These are phyloP conservation scores for Pocota personata DNA, from an alignment of 2,888 invertebrate species.

Conservation along the genomic window DNA sequence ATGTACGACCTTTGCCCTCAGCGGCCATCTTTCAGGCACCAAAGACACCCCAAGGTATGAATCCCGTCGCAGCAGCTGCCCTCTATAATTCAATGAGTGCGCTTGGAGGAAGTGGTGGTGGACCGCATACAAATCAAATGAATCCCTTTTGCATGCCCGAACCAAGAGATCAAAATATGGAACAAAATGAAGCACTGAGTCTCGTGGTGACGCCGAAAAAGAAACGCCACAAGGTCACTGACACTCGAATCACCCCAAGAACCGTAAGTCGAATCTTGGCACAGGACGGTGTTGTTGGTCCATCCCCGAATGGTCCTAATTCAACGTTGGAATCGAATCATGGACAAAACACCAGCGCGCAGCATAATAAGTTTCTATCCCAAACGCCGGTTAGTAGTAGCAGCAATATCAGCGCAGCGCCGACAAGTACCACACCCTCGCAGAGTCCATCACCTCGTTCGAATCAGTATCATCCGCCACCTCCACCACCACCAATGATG, in stretches of 20 bases:
- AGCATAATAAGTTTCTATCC: slow-evolving; percentile 52
- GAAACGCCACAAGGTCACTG: slow-evolving; percentile 98
- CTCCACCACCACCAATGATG: slow-evolving; percentile 92
- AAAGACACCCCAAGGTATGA: slow-evolving; percentile 88
- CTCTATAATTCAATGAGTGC: slow-evolving; percentile 87
- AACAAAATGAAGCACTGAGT: slow-evolving; percentile 97
- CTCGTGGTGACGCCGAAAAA: slow-evolving; percentile 97
- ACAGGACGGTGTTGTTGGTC: slow-evolving; percentile 90
- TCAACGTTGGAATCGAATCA: slow-evolving; percentile 82
- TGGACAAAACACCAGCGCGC: slow-evolving; percentile 84
- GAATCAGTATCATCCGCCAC: slow-evolving; percentile 83
- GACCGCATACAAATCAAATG: slow-evolving; percentile 76
- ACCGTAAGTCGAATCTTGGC: slow-evolving; percentile 94
- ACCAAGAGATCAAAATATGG: slow-evolving; percentile 87
- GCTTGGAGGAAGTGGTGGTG: slow-evolving; percentile 81
- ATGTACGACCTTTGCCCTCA: slow-evolving; percentile 88
- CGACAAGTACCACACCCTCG: slow-evolving; percentile 83
- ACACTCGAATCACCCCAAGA: slow-evolving; percentile 95
- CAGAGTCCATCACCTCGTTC: slow-evolving; percentile 89
- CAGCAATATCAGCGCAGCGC: slow-evolving; percentile 76
- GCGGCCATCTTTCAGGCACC: slow-evolving; percentile 92
- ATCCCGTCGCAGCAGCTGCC: slow-evolving; percentile 85
- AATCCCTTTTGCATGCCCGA: slow-evolving; percentile 86
- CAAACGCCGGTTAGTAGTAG: slow-evolving; percentile 41
- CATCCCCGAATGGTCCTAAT: slow-evolving; percentile 81